These are phyloP conservation scores for Hypercompe scribonia DNA, from an alignment of 2,888 invertebrate species.

Conservation along the genomic window DNA sequence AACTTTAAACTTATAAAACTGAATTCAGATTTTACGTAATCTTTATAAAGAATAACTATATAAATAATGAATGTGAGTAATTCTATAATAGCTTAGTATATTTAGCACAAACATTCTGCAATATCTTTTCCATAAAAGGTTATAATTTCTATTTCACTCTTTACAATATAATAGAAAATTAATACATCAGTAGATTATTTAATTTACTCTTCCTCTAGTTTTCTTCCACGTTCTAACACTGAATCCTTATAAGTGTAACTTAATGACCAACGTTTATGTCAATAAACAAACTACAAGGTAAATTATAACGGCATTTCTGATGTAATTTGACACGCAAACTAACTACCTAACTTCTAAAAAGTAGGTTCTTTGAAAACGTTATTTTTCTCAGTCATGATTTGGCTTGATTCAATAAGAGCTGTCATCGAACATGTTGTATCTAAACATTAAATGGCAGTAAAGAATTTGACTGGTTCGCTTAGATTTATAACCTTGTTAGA, in stretches of 20 bases:
- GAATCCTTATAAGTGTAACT: neutral
- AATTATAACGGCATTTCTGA: neutral
- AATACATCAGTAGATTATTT: neutral
- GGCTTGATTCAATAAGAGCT: neutral
- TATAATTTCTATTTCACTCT: neutral
- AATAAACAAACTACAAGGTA: neutral
- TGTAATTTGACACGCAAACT: neutral
- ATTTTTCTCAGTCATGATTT: neutral
- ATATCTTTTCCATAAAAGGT: neutral
- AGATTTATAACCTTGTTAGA: slow-evolving; percentile 10
- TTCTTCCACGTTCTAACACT: neutral
- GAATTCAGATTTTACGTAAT: neutral
- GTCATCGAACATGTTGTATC: neutral
- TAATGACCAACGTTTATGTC: neutral
- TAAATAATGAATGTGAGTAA: too few relatives aligned
- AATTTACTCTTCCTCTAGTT: neutral
- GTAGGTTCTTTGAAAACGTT: neutral
- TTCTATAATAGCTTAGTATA: too few relatives aligned
- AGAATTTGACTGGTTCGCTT: slow-evolving; percentile 23
- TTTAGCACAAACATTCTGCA: too few relatives aligned
- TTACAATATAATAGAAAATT: neutral
- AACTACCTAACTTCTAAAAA: neutral
- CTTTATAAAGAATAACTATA: neutral
- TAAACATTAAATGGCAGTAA: slow-evolving; percentile 3
- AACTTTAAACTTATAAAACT: neutral